Conservation (phyloP, 2,797 vertebrate species). For the Coreius guichenoti region DNA sequence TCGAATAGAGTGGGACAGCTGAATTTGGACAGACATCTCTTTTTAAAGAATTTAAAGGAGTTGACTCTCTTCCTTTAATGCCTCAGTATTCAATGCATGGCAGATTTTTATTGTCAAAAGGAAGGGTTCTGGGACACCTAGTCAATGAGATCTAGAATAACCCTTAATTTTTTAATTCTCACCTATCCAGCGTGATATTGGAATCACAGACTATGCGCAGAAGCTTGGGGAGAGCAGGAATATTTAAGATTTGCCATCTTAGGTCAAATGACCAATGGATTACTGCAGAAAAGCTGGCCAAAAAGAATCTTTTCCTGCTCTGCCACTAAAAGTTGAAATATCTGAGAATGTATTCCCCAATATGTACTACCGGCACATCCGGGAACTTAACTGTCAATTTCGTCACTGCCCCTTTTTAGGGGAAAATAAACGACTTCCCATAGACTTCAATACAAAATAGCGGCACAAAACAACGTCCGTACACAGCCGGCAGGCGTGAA, state of each 20-base stretch:
- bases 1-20: not conserved
- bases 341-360: not conserved
- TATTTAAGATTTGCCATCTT: not conserved
- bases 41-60: not conserved
- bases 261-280: not conserved
- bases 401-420: no score
- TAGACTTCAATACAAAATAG: no score
- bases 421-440: no score
- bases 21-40: not conserved
- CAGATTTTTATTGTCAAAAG: not conserved
- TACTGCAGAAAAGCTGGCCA: not conserved
- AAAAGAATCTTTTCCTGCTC: no score
- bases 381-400: no score
- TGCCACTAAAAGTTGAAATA: not conserved
- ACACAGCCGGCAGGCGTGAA: no score
- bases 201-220: not conserved
- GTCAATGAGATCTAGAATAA: not conserved
- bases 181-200: not conserved
- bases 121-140: not conserved
- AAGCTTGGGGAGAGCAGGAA: not conserved
- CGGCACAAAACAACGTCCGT: no score
- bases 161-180: not conserved
- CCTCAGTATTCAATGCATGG: not conserved
- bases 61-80: not conserved
- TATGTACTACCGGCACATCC: no score